Evolutionary conservation across 2,113 vertebrate genomes (phyloP), one percentile per base, ranked within the genome.

Genomic region (Edolisoma coerulescens): DNA sequence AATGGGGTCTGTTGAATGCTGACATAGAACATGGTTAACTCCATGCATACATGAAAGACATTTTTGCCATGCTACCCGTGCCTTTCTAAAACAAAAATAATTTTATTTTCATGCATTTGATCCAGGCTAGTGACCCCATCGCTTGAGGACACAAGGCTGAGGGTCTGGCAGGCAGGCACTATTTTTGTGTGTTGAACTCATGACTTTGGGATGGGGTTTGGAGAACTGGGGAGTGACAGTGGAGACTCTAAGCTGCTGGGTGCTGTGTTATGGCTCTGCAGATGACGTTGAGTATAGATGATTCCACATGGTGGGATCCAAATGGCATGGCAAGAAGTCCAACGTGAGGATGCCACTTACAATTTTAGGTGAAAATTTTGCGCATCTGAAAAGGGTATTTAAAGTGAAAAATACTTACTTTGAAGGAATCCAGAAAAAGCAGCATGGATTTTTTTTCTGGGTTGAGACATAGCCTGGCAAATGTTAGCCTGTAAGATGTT

Each of bases 1-100:
- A 9, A 16, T 13, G 86, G 9, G 3, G 17, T 39, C n/a, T 92
- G 32, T 60, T 49, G 21, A 71, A 37, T 28, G 22, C 24, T 52
- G 35, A 21, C 15, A 4, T 4, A 17, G 86, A 61, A 63, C 1
- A 0, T 9, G 7, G 11, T 35, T 92, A 59, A 42, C 35, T 56
- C 14, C 52, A 70, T 0, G 0, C 21, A 32, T n/a, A 35, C 15
- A 11, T 59, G 47, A 52, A 68, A 87, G 63, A 42, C 11, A 28
- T 67, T 52, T 65, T 45, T 85, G 41, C 60, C 4, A 9, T 42
- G 24, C 23, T 33, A 57, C 21, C 37, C 16, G 24, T 24, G 50
- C 26, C 45, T 80, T 77, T 70, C 39, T 65, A 0, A 54, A 88
- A 41, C 1, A 1, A 37, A 49, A 69, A 28, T 32, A 22, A 23